A percentile compares a stretch with the other conserved stretches of the same genome.
Conservation (phyloP, 2,113 vertebrate genomes). For the Mesembrinibis cayennensis region DNA sequence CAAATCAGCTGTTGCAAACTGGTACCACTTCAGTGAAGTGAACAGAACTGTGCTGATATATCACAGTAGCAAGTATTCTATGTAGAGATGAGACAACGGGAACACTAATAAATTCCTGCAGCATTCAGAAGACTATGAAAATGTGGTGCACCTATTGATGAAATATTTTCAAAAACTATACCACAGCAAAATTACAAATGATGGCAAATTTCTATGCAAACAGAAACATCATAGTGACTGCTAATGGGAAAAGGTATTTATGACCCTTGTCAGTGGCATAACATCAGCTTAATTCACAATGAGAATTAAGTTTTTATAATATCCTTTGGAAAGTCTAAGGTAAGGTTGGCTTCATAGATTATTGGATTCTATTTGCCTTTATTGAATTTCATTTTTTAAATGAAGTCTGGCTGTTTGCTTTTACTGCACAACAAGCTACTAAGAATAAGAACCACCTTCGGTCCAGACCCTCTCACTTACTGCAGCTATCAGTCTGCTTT, state of each 20-base stretch:
- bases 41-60: background rate
- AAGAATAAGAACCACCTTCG: background rate
- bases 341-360: background rate
- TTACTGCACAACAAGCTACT: background rate
- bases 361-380: background rate
- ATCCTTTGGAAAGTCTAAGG: background rate
- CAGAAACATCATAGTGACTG: background rate
- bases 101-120: background rate
- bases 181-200: background rate
- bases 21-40: background rate
- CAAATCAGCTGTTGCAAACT: background rate
- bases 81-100: background rate
- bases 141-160: background rate
- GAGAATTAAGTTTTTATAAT: background rate
- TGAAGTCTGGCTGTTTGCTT: background rate
- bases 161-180: background rate
- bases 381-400: background rate
- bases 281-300: background rate
- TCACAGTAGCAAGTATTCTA: background rate
- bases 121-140: background rate
- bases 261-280: background rate
- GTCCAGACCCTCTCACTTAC: background rate
- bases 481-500: background rate
- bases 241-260: background rate
- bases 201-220: background rate